A percentile compares a stretch with the other conserved stretches of the same genome.
Evolutionary conservation across 2,113 vertebrate species (phyloP).

Genomic region (Alligator sinensis): DNA sequence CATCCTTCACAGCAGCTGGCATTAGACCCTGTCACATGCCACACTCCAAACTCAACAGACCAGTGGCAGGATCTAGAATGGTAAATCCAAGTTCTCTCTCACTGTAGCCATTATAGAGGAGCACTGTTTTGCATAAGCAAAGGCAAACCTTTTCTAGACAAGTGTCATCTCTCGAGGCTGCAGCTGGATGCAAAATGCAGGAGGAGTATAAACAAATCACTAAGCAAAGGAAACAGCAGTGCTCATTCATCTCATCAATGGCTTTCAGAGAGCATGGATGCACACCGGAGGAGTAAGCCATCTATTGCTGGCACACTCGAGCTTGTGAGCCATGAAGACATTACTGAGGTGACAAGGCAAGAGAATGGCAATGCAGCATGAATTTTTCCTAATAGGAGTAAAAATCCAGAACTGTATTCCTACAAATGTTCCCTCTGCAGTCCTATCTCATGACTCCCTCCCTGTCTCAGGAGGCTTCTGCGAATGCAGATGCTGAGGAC

Average conservation of each 20-base stretch:
- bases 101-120: too few species aligned
- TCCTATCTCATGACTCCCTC: fast-evolving
- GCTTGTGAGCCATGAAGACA: neutral
- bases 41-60: too few species aligned
- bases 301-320: neutral
- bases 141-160: too few species aligned
- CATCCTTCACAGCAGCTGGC: too few species aligned
- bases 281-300: neutral
- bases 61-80: too few species aligned
- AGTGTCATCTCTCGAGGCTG: too few species aligned
- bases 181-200: too few species aligned
- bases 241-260: neutral
- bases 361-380: neutral
- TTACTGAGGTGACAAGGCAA: neutral
- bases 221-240: neutral
- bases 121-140: too few species aligned
- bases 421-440: fast-evolving
- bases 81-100: too few species aligned
- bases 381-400: neutral
- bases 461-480: fast-evolving
- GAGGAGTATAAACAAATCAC: neutral
- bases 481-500: too few species aligned
- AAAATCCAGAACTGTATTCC: neutral
- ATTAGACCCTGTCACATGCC: too few species aligned
- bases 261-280: neutral